Evolutionary conservation across 2,797 vertebrate genomes (phyloP).

Genomic region (Enteromius thamalakanensis): DNA sequence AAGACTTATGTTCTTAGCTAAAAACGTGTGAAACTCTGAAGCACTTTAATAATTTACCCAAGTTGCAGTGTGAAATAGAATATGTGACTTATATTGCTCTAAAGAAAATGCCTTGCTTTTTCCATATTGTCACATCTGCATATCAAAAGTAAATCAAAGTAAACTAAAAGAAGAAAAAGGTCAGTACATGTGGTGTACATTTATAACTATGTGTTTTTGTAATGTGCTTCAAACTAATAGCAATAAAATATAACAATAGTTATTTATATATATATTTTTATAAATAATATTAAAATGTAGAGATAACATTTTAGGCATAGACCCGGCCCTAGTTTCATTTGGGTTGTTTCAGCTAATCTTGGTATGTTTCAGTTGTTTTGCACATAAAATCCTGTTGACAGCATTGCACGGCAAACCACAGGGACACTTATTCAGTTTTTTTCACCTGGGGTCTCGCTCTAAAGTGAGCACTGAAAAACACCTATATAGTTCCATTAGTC

Average conservation of each 20-base stretch:
- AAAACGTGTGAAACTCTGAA: too few relatives aligned
- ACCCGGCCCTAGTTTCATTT: neutral
- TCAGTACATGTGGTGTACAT: too few relatives aligned
- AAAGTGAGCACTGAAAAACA: constrained; percentile 3
- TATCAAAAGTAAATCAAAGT: too few relatives aligned
- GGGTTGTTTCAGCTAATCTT: neutral
- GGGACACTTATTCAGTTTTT: neutral
- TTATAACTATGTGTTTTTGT: too few relatives aligned
- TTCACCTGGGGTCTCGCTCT: neutral
- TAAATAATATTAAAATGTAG: neutral
- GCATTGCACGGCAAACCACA: neutral
- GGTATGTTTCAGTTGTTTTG: neutral
- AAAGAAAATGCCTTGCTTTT: neutral
- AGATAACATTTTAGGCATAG: neutral
- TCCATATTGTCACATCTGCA: too few relatives aligned
- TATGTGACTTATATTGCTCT: neutral
- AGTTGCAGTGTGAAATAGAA: too few relatives aligned
- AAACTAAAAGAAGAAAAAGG: too few relatives aligned
- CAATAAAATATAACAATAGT: too few relatives aligned
- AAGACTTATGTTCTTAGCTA: too few relatives aligned
- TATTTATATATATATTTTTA: too few relatives aligned
- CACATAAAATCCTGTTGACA: neutral
- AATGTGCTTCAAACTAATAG: too few relatives aligned
- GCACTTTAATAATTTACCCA: too few relatives aligned
- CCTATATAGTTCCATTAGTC: constrained; percentile 44